Base-by-base conservation (phyloP, 2,888 invertebrate genomes). In the Brachypterus glaber region DNA sequence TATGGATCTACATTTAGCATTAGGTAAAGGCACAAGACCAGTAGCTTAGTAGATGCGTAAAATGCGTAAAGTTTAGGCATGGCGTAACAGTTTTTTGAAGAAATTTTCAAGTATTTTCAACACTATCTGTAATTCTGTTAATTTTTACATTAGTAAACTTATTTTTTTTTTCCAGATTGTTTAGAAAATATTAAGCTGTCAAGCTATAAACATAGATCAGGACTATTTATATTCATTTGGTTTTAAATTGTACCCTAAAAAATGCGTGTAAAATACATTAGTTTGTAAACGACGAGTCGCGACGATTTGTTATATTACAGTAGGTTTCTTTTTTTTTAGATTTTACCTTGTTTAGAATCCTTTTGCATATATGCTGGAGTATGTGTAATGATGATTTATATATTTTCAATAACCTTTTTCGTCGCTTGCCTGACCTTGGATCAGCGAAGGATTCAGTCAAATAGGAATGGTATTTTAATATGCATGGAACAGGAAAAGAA, bases 361-460 rank as follows among this genome's bases (percentile, higher is more conserved):
- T 88, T 85, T 59, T 88, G 89, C 59, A 70, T 87, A 34, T 88
- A 84, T 59, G 85, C 86, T 9, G 82, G 84, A 4, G 63, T 78
- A 2, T 83, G 85, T 13, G 82, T 88, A 1, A 70, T 84, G 40
- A 76, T 82, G 52, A 82, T 84, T 14, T 86, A 79, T 59, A 64
- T 82, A 37, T 80, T 78, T 54, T 82, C 83, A 49, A 73, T 83
- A 4, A 86, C 87, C n/a, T 83, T 86, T 61, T 88, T 86, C 63
- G 76, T 82, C 9, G 84, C 84, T 2, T 77, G 81, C 45, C 78
- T 88, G 52, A 74, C 80, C 0, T 59, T 87, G 45, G 88, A 88
- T 53, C 71, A 82, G 39, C 68, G 59, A 53, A 69, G 84, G 55
- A 68, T 82, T 12, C 72, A 74, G 47, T 60, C 59, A 2, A 75